A percentile compares a stretch with the other conserved stretches of the same genome.
These are phyloP conservation scores for Anisognathus igniventris DNA, from an alignment of 2,797 vertebrate genomes.

Conservation along the genomic window DNA sequence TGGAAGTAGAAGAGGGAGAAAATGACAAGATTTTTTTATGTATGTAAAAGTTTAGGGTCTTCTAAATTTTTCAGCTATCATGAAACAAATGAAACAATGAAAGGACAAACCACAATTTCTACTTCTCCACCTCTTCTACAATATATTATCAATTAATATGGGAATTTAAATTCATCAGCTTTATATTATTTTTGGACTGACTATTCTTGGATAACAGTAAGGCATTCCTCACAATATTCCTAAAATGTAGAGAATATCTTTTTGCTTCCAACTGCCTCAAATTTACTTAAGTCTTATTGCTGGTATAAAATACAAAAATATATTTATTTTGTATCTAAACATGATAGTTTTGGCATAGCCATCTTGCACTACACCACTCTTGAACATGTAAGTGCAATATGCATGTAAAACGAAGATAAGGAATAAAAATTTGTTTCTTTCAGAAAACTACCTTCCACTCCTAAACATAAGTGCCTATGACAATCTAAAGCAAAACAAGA, in stretches of 20 bases:
- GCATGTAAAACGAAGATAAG: background rate
- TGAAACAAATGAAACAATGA: background rate
- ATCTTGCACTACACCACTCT: background rate
- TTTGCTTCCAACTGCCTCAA: background rate
- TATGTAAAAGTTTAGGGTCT: background rate
- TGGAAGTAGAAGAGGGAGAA: background rate
- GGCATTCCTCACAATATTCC: background rate
- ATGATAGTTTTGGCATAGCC: accelerated
- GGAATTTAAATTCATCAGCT: background rate
- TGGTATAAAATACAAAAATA: background rate
- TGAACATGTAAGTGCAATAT: background rate
- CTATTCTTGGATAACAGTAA: background rate
- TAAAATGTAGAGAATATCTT: background rate
- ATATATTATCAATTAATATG: background rate
- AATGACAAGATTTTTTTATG: background rate
- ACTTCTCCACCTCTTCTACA: background rate
- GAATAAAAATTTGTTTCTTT: background rate
- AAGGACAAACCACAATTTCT: background rate
- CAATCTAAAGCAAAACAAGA: background rate
- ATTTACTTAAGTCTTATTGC: background rate
- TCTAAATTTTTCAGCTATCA: background rate
- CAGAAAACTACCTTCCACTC: background rate
- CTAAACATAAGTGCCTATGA: background rate
- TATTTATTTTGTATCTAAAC: background rate
- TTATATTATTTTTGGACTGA: background rate